Evolutionary conservation across 2,113 vertebrate species (phyloP).

Genomic region (Caretta caretta): DNA sequence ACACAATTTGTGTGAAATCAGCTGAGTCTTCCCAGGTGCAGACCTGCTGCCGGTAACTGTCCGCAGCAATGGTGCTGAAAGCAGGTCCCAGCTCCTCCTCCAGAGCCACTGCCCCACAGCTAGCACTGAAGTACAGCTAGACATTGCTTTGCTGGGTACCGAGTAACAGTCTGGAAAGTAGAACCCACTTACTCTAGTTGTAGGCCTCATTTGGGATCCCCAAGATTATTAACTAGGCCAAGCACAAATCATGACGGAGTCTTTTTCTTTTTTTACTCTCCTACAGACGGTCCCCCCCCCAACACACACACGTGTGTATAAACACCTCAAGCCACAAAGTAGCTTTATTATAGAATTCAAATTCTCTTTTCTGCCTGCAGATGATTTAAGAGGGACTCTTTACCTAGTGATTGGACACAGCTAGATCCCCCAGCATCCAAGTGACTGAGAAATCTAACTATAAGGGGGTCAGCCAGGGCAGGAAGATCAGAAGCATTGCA

Average conservation of each 20-base stretch:
- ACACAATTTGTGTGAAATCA: not conserved
- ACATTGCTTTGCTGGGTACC: not conserved
- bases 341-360: not conserved
- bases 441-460: not conserved
- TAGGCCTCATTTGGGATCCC: not conserved
- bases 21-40: not conserved
- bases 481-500: too few species aligned
- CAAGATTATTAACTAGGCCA: not conserved
- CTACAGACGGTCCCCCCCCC: too few species aligned
- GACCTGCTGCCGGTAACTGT: slow-evolving; percentile 43
- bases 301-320: not conserved
- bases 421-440: not conserved
- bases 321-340: not conserved
- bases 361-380: not conserved
- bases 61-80: slow-evolving; percentile 69
- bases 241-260: not conserved
- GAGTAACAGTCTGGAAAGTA: not conserved
- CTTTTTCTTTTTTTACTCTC: not conserved
- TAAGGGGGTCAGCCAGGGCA: not conserved
- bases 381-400: not conserved
- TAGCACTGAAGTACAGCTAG: not conserved
- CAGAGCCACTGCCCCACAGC: not conserved
- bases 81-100: not conserved
- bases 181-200: not conserved
- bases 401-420: too few species aligned